Base-by-base conservation (phyloP, 2,888 invertebrate species). In the Opisthograptis luteolata region DNA sequence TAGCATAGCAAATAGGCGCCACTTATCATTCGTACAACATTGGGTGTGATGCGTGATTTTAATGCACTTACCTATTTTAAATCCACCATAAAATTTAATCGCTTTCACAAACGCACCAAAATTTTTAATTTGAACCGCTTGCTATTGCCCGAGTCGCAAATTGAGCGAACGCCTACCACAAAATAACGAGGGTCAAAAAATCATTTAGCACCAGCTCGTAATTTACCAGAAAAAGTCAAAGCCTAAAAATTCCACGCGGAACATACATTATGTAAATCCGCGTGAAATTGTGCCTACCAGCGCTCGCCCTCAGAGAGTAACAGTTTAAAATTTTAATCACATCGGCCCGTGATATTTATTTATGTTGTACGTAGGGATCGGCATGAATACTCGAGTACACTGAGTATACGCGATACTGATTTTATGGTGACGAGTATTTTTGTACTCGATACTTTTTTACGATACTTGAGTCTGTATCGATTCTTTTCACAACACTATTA, bases 281-380 rank as follows among this genome's bases (percentile, higher is more conserved):
- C 22, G 40, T 43, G 43, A 46, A 60, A 60, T 46, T 19, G 50
- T 55, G 52, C 54, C 54, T 50, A 54, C 35, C 44, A 46, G 9
- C 43, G 42, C 39, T 14, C 44, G 35, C 36, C 39, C 50, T 40
- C 39, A 12, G 40, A 47, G 55, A 50, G 40, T 37, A 53, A 56
- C 54, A 51, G 53, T 60, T 46, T 60, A 54, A 58, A 58, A 53
- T 50, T 59, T 58, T 60, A 60, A 60, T 58, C 53, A 54, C 54
- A 58, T 48, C 55, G 42, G 42, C 36, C 31, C 10, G 39, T n/a
- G 47, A 50, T 42, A 53, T 57, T 52, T 53, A 40, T 55, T 47
- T 43, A 41, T 39, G 31, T 37, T 54, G 51, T 58, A 44, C 51
- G 44, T 35, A 36, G 39, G 42, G 14, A n/a, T 35, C n/a, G n/a